These are phyloP conservation scores for Spea multiplicata DNA, from an alignment of 2,113 vertebrate species.

Conservation along the genomic window DNA sequence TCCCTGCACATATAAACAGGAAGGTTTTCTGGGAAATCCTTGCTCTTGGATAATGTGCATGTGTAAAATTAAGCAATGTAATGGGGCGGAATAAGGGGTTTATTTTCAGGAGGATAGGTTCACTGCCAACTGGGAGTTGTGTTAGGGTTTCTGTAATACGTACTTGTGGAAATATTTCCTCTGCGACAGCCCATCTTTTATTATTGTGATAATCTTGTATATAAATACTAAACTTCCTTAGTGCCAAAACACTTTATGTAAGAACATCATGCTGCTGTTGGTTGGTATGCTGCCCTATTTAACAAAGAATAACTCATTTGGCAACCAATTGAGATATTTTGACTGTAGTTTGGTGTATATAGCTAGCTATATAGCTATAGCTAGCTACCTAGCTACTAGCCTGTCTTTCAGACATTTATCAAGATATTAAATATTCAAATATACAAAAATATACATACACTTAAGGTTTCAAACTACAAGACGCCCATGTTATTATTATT, in stretches of 20 bases:
- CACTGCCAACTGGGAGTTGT: conserved; percentile 13
- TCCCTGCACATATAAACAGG: conserved; percentile 48
- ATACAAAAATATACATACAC: no score
- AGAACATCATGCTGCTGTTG: no score
- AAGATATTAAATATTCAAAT: no score
- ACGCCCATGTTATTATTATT: no score
- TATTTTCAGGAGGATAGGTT: conserved; percentile 39
- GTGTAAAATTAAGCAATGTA: conserved; percentile 48
- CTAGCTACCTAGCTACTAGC: no score
- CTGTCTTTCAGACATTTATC: no score
- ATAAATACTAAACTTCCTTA: neutral
- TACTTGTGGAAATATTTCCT: conserved; percentile 1
- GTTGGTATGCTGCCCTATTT: no score
- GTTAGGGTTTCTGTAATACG: conserved; percentile 1
- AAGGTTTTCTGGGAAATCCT: conserved; percentile 49
- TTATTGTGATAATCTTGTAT: neutral
- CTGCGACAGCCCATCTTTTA: neutral
- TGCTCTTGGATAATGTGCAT: conserved; percentile 47
- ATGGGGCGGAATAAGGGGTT: conserved; percentile 49
- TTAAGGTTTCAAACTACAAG: no score
- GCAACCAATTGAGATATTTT: no score
- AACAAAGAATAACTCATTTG: no score
- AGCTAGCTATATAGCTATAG: no score
- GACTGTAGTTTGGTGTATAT: no score
- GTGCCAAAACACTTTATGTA: neutral